These are phyloP conservation scores for Gouania willdenowi DNA, from an alignment of 2,797 vertebrate genomes.

Conservation along the genomic window DNA sequence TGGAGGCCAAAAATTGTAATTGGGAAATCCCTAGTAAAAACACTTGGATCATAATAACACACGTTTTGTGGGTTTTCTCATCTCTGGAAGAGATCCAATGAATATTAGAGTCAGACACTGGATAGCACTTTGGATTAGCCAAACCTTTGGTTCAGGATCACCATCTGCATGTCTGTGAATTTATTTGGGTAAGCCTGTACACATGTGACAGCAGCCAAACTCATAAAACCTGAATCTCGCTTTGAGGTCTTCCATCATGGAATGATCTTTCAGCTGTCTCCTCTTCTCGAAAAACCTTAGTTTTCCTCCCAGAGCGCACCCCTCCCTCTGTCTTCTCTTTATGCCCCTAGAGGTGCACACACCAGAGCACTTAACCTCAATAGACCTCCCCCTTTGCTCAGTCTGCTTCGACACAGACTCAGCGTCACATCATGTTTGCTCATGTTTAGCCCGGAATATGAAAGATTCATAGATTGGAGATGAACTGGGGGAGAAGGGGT, in stretches of 20 bases:
- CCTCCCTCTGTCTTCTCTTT: conserved; percentile 17
- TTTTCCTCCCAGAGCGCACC: conserved; percentile 13
- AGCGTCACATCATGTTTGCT: conserved; percentile 66
- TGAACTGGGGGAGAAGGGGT: conserved; percentile 14
- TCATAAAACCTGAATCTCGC: conserved; percentile 49
- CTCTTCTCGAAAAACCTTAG: conserved; percentile 20
- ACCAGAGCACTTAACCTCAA: conserved; percentile 77
- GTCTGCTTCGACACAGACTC: conserved; percentile 50
- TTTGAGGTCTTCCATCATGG: conserved; percentile 52
- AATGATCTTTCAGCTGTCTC: conserved; percentile 37
- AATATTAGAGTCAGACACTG: conserved; percentile 45
- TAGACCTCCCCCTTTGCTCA: conserved; percentile 45
- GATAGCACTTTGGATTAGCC: conserved; percentile 46
- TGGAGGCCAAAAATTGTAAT: conserved; percentile 26
- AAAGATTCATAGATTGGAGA: conserved; percentile 69
- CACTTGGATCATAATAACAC: conserved; percentile 30
- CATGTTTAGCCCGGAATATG: conserved; percentile 67
- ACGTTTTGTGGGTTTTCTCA: conserved; percentile 9
- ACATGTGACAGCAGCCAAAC: conserved; percentile 38
- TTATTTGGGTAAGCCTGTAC: conserved; percentile 16
- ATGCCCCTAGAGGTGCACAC: conserved; percentile 54
- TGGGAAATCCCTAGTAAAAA: no score
- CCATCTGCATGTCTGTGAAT: conserved; percentile 50
- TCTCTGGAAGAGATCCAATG: conserved; percentile 16
- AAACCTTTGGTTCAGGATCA: conserved; percentile 36